phyloP scores from a whole-genome alignment of 2,888 invertebrate genomes.

The Piscicola geometra region DNA sequence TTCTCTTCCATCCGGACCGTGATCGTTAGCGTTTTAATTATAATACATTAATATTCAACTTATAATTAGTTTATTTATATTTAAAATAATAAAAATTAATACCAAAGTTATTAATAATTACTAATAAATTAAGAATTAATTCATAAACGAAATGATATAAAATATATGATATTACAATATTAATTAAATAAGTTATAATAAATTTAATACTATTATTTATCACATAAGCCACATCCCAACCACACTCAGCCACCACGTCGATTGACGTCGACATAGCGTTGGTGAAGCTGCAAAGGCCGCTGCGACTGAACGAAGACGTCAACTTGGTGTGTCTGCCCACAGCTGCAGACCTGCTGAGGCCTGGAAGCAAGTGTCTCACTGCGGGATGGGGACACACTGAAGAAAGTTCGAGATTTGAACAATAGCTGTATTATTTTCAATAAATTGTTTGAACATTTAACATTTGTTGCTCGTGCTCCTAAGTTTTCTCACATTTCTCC shows the following conservation, averaged over 20 bases:
- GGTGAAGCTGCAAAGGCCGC: slow-evolving; percentile 46
- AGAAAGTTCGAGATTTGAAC: slow-evolving; percentile 39
- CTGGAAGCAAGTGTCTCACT: slow-evolving; percentile 46
- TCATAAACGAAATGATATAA: no score
- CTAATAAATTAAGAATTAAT: no score
- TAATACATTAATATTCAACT: not conserved
- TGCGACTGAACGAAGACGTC: slow-evolving; percentile 43
- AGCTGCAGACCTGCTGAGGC: slow-evolving; percentile 39
- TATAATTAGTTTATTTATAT: no score
- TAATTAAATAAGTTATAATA: no score
- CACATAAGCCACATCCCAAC: no score
- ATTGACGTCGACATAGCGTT: slow-evolving; percentile 48
- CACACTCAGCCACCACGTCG: slow-evolving; percentile 41
- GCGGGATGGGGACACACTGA: slow-evolving; percentile 49
- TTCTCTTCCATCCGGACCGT: slow-evolving; percentile 43
- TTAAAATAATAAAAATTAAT: no score
- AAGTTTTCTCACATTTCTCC: no score
- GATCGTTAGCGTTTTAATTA: slow-evolving; percentile 39
- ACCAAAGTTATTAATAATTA: no score
- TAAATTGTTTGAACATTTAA: not conserved
- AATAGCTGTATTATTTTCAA: not conserved
- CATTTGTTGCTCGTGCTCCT: no score
- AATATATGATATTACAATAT: no score
- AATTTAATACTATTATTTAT: no score
- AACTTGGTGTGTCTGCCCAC: slow-evolving; percentile 47